A percentile compares a stretch with the other conserved stretches of the same genome.
Evolutionary conservation across 2,113 vertebrate genomes (phyloP).

Genomic region (Pygoscelis antarcticus): DNA sequence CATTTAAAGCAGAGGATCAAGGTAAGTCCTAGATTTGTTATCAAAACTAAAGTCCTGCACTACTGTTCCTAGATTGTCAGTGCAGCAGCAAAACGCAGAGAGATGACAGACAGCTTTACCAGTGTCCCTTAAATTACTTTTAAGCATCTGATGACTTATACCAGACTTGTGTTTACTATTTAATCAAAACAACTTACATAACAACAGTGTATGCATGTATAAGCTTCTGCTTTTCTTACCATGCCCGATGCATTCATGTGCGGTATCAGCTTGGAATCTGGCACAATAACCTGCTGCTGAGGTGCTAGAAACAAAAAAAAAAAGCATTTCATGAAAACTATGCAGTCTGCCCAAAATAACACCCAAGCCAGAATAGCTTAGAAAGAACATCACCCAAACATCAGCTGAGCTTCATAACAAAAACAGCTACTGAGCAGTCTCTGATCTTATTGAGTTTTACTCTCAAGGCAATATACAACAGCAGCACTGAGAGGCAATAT

Average conservation of each 20-base stretch:
- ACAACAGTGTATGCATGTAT: neutral
- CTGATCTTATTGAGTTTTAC: neutral
- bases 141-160: neutral
- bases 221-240: constrained; percentile 76
- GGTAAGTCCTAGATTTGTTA: neutral
- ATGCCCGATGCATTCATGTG: constrained; percentile 94
- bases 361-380: neutral
- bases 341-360: neutral
- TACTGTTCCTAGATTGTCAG: neutral
- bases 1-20: neutral
- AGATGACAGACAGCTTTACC: neutral
- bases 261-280: constrained; percentile 91
- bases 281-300: constrained; percentile 96
- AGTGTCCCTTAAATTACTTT: neutral
- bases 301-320: constrained; percentile 75
- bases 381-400: neutral
- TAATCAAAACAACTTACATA: neutral
- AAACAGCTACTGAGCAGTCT: neutral
- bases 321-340: neutral
- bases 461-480: neutral
- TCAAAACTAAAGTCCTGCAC: neutral
- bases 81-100: neutral
- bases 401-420: neutral
- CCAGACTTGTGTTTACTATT: neutral
- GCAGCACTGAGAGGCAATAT: neutral